Evolutionary conservation across 2,113 vertebrate species (phyloP).

Genomic region (Eidolon helvum): DNA sequence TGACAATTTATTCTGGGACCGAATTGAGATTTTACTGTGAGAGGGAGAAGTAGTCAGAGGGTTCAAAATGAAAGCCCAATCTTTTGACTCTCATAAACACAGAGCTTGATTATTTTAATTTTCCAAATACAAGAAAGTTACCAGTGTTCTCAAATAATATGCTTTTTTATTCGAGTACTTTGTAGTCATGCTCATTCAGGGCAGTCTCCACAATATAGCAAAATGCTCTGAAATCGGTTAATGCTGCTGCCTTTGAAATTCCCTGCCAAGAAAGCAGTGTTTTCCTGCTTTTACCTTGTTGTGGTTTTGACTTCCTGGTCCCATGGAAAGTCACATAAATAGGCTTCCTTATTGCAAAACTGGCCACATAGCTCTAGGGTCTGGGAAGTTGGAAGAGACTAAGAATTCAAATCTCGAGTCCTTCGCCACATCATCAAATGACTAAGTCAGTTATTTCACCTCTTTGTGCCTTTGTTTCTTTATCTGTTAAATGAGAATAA

Average conservation of each 20-base stretch:
- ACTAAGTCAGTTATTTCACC: neutral
- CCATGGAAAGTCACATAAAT: slow-evolving; percentile 73
- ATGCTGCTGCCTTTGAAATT: slow-evolving; percentile 71
- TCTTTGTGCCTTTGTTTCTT: slow-evolving; percentile 16
- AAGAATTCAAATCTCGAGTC: slow-evolving; percentile 45
- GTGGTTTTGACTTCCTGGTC: slow-evolving; percentile 76
- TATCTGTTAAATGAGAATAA: slow-evolving; percentile 47
- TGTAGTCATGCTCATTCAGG: slow-evolving; percentile 59
- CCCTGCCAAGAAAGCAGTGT: slow-evolving; percentile 64
- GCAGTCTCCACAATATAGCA: slow-evolving; percentile 48
- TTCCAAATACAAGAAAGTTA: slow-evolving; percentile 48
- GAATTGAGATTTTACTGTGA: neutral
- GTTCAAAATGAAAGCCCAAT: slow-evolving; percentile 36
- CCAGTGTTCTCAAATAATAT: slow-evolving; percentile 55
- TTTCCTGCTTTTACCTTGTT: slow-evolving; percentile 70
- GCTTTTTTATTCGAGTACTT: slow-evolving; percentile 51
- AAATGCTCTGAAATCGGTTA: slow-evolving; percentile 64
- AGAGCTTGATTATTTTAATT: slow-evolving; percentile 58
- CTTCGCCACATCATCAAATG: neutral
- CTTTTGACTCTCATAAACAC: slow-evolving; percentile 13
- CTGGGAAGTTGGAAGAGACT: slow-evolving; percentile 45
- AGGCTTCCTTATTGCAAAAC: slow-evolving; percentile 63
- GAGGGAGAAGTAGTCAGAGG: slow-evolving; percentile 17
- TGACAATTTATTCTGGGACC: neutral
- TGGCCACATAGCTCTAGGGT: slow-evolving; percentile 58